Evolutionary conservation across 2,888 invertebrate genomes (phyloP), one percentile per base, ranked within the genome.

Genomic region (Xestia c-nigrum): DNA sequence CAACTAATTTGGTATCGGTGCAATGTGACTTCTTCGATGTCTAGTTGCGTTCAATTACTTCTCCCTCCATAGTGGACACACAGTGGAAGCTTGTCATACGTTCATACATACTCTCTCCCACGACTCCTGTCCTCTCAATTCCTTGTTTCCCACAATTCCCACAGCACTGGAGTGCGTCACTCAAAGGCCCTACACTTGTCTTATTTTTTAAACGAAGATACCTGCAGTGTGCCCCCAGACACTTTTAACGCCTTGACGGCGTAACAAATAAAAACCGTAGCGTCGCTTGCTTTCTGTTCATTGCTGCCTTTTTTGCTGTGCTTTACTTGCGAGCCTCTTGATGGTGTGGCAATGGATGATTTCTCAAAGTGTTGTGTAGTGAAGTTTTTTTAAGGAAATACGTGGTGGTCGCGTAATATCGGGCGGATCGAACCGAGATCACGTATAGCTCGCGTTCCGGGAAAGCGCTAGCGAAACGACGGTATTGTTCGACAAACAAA

Each of bases 381-480:
- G 68, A 47, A n/a, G 72, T 70, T 82, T 77, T 59, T 81, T 72
- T 61, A 47, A 78, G 75, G 74, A 84, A 89, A 76, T 69, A 74
- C 80, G 75, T 71, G 77, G 77, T 79, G 76, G 84, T 87, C 80
- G 79, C 81, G 83, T 86, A 86, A 86, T 90, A 87, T 85, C 85
- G 82, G 91, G 86, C 87, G 90, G 85, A 90, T 92, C 89, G 91
- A 91, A 89, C 88, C 76, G 83, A 83, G 82, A 89, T 92, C 92
- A 92, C 92, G 92, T 92, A 92, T 88, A 74, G 85, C 86, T 86
- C 85, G 90, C 91, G 90, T 92, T 91, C 89, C 71, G 87, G 89
- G 91, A 91, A 90, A 90, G 88, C 89, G 84, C 85, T 90, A 85
- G 90, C 91, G 87, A 91, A 90, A 89, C 89, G 84, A 65, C 74